A percentile compares a stretch with the other conserved stretches of the same genome.
Conservation (phyloP, 1,140 invertebrate species). For the Triops cancriformis region DNA sequence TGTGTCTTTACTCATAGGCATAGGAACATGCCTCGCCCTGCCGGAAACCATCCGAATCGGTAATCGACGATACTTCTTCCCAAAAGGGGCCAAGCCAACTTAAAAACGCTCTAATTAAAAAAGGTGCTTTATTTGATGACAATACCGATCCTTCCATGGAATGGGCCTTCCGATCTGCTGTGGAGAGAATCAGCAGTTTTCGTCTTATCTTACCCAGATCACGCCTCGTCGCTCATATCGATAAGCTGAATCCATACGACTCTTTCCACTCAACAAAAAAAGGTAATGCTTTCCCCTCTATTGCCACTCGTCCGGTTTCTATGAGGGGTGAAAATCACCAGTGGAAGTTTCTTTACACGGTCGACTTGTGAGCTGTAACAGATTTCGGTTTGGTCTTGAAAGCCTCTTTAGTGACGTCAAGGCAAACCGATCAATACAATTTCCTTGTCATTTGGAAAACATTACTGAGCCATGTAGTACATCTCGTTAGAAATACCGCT, state of each 20-base stretch:
- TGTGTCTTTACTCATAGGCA: neutral
- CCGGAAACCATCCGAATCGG: constrained; percentile 20
- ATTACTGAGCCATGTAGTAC: neutral
- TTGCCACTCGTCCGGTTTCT: too few species aligned
- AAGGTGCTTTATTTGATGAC: constrained; percentile 82
- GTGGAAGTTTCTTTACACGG: too few species aligned
- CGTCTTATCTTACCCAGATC: constrained; percentile 69
- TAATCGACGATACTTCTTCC: neutral
- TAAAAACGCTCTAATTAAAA: neutral
- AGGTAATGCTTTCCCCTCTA: constrained; percentile 49
- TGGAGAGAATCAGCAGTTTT: constrained; percentile 78
- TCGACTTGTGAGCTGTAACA: too few species aligned
- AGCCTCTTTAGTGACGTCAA: constrained; percentile 10
- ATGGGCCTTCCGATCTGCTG: constrained; percentile 78
- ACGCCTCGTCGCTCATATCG: constrained; percentile 71
- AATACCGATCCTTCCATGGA: constrained; percentile 67
- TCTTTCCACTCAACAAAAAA: constrained; percentile 76
- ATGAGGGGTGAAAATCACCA: too few species aligned
- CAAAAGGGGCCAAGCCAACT: too few species aligned
- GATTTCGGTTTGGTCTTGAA: neutral
- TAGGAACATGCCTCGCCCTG: neutral
- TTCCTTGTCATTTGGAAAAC: neutral
- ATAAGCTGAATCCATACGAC: constrained; percentile 78
- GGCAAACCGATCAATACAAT: constrained; percentile 5
- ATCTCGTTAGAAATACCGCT: neutral